Evolutionary conservation across 2,888 invertebrate genomes (phyloP), one percentile per base, ranked within the genome.

Genomic region (Cancer borealis): DNA sequence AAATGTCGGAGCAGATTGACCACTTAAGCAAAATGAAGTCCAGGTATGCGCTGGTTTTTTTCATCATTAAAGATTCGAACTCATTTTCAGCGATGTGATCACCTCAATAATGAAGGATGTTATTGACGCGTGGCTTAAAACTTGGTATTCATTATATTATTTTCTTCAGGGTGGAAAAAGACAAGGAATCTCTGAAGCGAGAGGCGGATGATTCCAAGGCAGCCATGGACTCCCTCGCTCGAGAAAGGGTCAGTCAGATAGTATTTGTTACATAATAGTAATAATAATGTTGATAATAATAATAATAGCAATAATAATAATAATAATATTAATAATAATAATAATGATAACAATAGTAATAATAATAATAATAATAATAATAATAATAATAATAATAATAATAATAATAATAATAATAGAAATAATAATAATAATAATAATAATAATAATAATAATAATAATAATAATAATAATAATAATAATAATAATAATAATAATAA

Each of bases 1-100:
- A 99, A 97, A 99, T 99, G 98, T 99, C 99, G 96, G 99, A 99
- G 97, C 99, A 99, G 97, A 98, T 99, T 97, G 99, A 99, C 97
- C 99, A 99, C 97, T 98, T 99, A 97, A 99, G 99, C 98, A 99
- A 99, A 97, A 98, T 99, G 97, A 99, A 99, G 98, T 98, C 99
- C 97, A 99, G 99, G 99, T 99, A 97, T 98, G 98, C 0, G 10
- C 17, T 12, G 73, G 0, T 73, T 45, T 17, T 3, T 88, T 84
- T 30, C 73, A 73, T n/a, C 26, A 6, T 8, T 73, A 26, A 73
- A 26, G 5, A 73, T 73, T 73, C 10, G 10, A 26, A 6, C 26
- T n/a, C 0, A 10, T 26, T 10, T 73, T 73, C 73, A 5, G 60
- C 4, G n/a, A 73, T 8, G 39, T 17, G 84, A 84, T 2, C 39